phyloP scores from a whole-genome alignment of 2,797 vertebrate species.

The Onychomys torridus region DNA sequence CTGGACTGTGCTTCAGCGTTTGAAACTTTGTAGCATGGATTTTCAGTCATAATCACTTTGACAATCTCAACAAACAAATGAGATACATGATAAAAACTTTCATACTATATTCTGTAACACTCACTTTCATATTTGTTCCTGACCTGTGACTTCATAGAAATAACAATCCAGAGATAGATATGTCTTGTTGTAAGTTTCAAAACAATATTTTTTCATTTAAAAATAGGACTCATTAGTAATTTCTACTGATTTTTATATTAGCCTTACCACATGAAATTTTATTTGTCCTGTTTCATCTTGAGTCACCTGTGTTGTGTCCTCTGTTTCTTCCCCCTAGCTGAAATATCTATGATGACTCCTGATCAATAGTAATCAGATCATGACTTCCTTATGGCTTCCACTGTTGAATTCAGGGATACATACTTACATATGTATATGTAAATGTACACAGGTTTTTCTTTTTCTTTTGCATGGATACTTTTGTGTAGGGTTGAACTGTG shows the following conservation, averaged over 20 bases:
- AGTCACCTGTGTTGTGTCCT: background rate
- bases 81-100: background rate
- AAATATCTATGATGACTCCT: background rate
- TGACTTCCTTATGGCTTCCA: background rate
- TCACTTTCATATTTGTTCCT: background rate
- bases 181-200: background rate
- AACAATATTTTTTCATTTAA: background rate
- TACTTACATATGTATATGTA: too few species aligned
- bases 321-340: background rate
- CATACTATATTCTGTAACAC: background rate
- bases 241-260: background rate
- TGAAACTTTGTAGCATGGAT: background rate
- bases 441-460: background rate
- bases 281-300: background rate
- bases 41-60: background rate
- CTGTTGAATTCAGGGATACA: background rate
- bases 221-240: background rate
- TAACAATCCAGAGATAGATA: background rate
- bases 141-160: background rate
- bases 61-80: background rate
- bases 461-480: background rate
- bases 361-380: background rate
- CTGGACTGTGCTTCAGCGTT: background rate
- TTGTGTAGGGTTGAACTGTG: background rate
- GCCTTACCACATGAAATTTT: background rate